phyloP scores from a whole-genome alignment of 2,113 vertebrate genomes.

The rabbit (Oryctolagus cuniculus) region DNA sequence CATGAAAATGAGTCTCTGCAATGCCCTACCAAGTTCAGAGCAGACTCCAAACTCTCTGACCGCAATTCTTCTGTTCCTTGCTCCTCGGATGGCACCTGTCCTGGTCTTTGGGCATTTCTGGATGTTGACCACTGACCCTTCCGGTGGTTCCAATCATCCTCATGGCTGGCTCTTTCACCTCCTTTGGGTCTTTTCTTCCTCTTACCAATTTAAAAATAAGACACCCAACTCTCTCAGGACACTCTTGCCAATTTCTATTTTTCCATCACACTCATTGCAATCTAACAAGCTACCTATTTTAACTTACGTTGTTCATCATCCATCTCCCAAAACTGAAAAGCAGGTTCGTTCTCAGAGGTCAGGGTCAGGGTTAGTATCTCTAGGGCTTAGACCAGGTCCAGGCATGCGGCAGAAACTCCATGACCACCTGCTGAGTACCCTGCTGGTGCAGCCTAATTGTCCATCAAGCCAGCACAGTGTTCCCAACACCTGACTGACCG shows the following conservation, averaged over 20 bases:
- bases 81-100: background rate
- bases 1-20: background rate
- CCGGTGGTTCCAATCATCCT: background rate
- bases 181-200: background rate
- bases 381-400: background rate
- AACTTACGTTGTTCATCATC: background rate
- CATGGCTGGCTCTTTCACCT: background rate
- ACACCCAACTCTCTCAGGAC: background rate
- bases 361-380: background rate
- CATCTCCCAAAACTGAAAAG: background rate
- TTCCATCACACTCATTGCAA: background rate
- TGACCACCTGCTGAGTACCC: background rate
- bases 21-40: background rate
- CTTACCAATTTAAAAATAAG: conserved; percentile 40
- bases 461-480: conserved; percentile 63
- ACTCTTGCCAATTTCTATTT: background rate
- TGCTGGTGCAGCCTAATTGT: conserved; percentile 9
- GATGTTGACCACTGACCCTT: too few relatives aligned
- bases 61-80: background rate
- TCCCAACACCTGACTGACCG: conserved; percentile 70
- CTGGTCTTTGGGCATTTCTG: rapidly evolving
- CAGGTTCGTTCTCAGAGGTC: background rate
- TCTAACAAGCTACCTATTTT: background rate
- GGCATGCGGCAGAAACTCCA: background rate
- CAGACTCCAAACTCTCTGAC: background rate